Evolutionary conservation across 2,797 vertebrate species (phyloP), one percentile per base, ranked within the genome.

Genomic region (Gadopsis marmoratus): DNA sequence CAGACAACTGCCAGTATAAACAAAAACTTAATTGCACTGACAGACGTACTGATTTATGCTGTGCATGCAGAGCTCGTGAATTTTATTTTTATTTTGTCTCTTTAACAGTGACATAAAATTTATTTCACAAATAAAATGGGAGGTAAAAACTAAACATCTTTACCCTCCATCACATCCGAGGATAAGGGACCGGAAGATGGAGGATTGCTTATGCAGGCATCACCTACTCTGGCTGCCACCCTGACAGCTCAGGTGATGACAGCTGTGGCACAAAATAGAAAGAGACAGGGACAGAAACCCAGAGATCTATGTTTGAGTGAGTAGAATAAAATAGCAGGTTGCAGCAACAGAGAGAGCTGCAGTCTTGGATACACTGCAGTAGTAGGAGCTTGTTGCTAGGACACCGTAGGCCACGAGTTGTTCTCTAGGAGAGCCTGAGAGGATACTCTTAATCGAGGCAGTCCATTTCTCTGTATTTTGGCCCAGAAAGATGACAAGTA

Each of bases 321-420:
- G 83, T 37, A 10, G 88, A 91, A 91, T 90, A 85, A 89, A 91
- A 88, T 74, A 90, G 78, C 87, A 89, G 86, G 78, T 86, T 93
- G 92, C 91, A 89, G 92, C 80, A 88, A 60, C 68, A 74, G 61
- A 74, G 73, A 45, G 79, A 87, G 87, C 88, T 91, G 92, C 91
- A 88, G 93, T 91, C 85, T 90, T 86, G 84, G 91, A 92, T 87
- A 73, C 85, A 88, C 92, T 92, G 94, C 93, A 88, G 93, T 89
- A 90, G 89, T 91, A 88, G 85, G 84, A 89, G 91, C 92, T 94
- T 94, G 95, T 95, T 96, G 95, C 95, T 95, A 95, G 94, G 95
- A 96, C 93, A 95, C 95, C 92, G 83, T 64, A 90, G 87, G 90
- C 88, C 87, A 93, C 48, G 78, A 91, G 92, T 92, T 91, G 84